Percentiles rank a stretch among this genome's conserved stretches.
Conservation (phyloP, 1,140 invertebrate genomes). For the Pachyrhynchus sulphureomaculatus region DNA sequence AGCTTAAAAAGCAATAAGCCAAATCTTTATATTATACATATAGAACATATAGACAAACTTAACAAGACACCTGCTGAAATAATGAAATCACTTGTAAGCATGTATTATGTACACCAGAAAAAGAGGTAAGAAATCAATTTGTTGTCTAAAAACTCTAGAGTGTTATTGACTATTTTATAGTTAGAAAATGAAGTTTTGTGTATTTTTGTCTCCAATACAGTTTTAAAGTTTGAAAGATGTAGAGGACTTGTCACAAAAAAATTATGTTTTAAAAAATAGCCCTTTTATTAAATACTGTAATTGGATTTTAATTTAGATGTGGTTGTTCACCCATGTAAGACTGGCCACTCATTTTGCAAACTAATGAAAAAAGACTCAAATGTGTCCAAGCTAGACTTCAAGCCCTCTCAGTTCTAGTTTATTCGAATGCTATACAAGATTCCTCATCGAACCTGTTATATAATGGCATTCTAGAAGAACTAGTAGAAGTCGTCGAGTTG, state of each 20-base stretch:
- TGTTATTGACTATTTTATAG: not conserved
- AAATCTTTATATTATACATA: constrained; percentile 64
- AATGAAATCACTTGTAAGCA: constrained; percentile 71
- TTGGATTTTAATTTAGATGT: no score
- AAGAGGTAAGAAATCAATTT: constrained; percentile 60
- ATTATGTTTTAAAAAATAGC: no score
- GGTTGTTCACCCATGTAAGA: constrained; percentile 81
- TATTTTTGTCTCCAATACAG: no score
- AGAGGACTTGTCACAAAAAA: no score
- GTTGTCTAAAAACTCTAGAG: not conserved
- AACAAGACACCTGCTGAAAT: constrained; percentile 70
- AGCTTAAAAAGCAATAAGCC: constrained; percentile 12
- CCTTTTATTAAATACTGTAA: no score
- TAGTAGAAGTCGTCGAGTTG: constrained; percentile 83
- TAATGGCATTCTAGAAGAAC: constrained; percentile 82
- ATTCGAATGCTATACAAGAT: constrained; percentile 83
- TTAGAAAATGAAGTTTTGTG: no score
- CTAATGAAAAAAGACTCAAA: constrained; percentile 70
- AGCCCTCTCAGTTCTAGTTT: constrained; percentile 83
- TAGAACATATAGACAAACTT: constrained; percentile 72
- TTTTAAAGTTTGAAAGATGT: no score
- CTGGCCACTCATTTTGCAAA: constrained; percentile 80
- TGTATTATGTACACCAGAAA: constrained; percentile 69
- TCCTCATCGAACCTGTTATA: constrained; percentile 75
- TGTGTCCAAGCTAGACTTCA: constrained; percentile 86